Evolutionary conservation across 2,113 vertebrate genomes (phyloP).

Genomic region (Amazona vittata): DNA sequence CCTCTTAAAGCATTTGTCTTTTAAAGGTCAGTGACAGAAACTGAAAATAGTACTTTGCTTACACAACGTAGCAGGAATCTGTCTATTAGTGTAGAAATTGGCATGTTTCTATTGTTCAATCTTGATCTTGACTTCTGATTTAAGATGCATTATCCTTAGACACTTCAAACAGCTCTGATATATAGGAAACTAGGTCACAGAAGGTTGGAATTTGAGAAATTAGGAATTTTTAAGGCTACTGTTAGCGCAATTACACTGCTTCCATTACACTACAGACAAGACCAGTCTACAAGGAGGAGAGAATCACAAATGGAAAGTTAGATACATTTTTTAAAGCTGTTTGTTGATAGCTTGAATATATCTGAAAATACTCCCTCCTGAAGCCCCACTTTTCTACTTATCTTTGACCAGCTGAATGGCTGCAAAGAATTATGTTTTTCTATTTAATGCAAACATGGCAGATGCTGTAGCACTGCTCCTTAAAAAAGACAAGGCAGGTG

Average conservation of each 20-base stretch:
- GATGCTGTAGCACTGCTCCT: background rate
- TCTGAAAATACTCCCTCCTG: background rate
- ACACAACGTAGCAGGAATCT: accelerated
- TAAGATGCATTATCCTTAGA: background rate
- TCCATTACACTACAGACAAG: background rate
- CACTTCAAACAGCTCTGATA: background rate
- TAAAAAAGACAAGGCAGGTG: accelerated
- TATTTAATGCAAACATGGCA: background rate
- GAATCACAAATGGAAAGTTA: background rate
- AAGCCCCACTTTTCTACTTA: background rate
- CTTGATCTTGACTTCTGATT: background rate
- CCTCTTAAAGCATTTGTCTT: background rate
- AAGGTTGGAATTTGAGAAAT: background rate
- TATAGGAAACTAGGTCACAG: background rate
- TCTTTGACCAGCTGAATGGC: background rate
- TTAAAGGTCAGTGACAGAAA: background rate
- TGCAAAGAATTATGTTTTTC: background rate
- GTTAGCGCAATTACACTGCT: background rate
- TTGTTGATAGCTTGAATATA: background rate
- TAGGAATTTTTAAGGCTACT: background rate
- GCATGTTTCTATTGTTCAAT: background rate
- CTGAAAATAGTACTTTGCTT: background rate
- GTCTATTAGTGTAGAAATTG: background rate
- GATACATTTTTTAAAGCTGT: background rate
- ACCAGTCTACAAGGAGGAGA: background rate